These are phyloP conservation scores for Lophius americanus DNA, from an alignment of 2,797 vertebrate species.

Conservation along the genomic window DNA sequence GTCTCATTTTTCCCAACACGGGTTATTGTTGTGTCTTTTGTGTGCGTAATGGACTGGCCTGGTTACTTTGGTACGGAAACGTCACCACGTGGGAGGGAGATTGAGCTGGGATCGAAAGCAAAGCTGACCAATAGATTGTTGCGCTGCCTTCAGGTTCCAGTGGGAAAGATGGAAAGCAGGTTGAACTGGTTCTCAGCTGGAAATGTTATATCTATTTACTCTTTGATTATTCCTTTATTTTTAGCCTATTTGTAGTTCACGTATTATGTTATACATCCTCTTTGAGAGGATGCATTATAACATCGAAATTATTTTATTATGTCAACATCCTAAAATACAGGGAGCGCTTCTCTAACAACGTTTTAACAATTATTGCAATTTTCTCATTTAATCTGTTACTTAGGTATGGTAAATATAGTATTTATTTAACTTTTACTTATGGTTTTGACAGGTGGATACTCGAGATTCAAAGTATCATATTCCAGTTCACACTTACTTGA, in stretches of 20 bases:
- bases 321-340: too few relatives aligned
- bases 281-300: too few relatives aligned
- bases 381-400: neutral
- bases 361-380: neutral
- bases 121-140: constrained; percentile 49
- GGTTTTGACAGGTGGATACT: too few relatives aligned
- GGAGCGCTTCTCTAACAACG: too few relatives aligned
- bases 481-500: neutral
- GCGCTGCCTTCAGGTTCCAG: constrained; percentile 56
- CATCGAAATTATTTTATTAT: too few relatives aligned
- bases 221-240: too few relatives aligned
- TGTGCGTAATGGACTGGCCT: constrained; percentile 79
- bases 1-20: constrained; percentile 71
- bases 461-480: neutral
- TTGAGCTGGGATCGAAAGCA: constrained; percentile 50
- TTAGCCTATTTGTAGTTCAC: neutral
- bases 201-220: neutral
- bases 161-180: constrained; percentile 47
- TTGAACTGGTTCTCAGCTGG: accelerated
- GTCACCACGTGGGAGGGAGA: constrained; percentile 77
- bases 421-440: neutral
- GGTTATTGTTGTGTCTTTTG: constrained; percentile 86
- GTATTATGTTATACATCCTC: too few relatives aligned
- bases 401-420: too few relatives aligned
- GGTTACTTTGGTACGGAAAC: constrained; percentile 75